These are phyloP conservation scores for Lethenteron camtschaticum DNA, from an alignment of 2,113 vertebrate species.

Conservation along the genomic window DNA sequence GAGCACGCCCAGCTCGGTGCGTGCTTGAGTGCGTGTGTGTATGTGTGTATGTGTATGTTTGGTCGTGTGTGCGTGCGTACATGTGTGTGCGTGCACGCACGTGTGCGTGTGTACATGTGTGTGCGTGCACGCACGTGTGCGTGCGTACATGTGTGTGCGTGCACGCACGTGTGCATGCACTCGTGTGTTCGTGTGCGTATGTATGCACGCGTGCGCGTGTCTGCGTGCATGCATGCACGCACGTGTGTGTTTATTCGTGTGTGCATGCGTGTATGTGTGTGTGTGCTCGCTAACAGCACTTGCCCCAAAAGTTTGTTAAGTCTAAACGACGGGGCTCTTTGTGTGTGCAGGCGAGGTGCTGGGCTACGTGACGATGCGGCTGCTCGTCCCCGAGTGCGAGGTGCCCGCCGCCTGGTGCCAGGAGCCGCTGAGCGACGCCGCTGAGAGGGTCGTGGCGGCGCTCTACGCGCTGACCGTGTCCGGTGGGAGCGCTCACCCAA, in stretches of 20 bases:
- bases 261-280: neutral
- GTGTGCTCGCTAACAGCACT: no score
- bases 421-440: constrained; percentile 49
- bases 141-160: neutral
- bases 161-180: neutral
- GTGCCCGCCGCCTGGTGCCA: constrained; percentile 64
- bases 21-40: no score
- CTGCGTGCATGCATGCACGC: neutral
- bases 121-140: neutral
- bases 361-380: constrained; percentile 63
- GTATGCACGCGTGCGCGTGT: neutral
- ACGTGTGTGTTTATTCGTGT: neutral
- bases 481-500: no score
- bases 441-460: constrained; percentile 39
- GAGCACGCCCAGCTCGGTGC: constrained; percentile 41
- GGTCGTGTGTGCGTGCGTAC: no score
- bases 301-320: no score
- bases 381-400: constrained; percentile 66
- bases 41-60: no score
- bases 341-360: constrained; percentile 38
- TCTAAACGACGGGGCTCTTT: neutral
- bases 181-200: neutral
- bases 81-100: no score
- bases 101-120: neutral
- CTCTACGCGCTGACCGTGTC: constrained; percentile 47